Evolutionary conservation across 2,113 vertebrate species (phyloP).

Genomic region (Leptodactylus fuscus): DNA sequence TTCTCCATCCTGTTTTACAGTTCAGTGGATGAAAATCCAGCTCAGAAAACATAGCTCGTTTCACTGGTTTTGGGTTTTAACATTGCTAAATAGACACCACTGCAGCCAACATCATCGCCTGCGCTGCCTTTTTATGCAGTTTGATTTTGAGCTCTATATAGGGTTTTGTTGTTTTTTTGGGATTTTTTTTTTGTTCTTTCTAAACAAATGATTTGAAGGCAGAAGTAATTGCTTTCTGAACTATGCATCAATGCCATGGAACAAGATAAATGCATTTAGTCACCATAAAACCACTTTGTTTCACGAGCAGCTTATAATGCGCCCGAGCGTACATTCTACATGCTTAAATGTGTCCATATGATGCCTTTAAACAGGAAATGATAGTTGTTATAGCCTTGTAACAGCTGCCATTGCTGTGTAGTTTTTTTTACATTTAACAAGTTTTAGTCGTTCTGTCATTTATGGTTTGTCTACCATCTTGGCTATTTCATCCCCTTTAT

Average conservation of each 20-base stretch:
- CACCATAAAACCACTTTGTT: slow-evolving; percentile 4
- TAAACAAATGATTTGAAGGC: slow-evolving; percentile 19
- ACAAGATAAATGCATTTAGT: slow-evolving; percentile 30
- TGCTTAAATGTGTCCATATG: slow-evolving; percentile 2
- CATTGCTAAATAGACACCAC: slow-evolving; percentile 30
- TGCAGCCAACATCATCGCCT: slow-evolving; percentile 1
- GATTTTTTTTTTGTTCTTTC: slow-evolving; percentile 1
- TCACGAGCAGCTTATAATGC: background rate
- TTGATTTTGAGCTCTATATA: slow-evolving; percentile 13
- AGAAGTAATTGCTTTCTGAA: slow-evolving; percentile 27
- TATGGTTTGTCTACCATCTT: too few species aligned
- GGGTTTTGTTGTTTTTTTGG: background rate
- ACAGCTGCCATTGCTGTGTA: background rate
- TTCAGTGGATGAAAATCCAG: slow-evolving; percentile 33
- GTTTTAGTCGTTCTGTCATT: too few species aligned
- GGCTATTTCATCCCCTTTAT: too few species aligned
- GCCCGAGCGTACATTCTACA: background rate
- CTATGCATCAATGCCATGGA: slow-evolving; percentile 11
- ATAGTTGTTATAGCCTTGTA: background rate
- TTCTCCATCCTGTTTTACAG: slow-evolving; percentile 53
- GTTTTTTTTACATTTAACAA: background rate
- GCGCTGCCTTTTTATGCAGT: slow-evolving; percentile 1
- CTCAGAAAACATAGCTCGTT: background rate
- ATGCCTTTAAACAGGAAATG: background rate
- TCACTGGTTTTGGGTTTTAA: slow-evolving; percentile 26